Base-by-base conservation (phyloP, 1,140 invertebrate species). In the Elymnias hypermnestra region DNA sequence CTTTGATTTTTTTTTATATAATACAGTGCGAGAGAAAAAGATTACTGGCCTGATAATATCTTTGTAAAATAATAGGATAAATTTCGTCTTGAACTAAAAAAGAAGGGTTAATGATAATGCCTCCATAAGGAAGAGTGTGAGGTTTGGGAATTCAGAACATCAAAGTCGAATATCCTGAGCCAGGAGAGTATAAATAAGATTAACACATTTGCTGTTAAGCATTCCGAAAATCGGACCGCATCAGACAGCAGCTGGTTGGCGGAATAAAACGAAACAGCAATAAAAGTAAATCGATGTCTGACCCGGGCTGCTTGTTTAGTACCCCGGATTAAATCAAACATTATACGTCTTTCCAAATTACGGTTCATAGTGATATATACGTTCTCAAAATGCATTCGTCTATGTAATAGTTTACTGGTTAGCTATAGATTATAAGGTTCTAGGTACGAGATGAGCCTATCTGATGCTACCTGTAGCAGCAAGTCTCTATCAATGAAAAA, bases 271-370 rank as follows among this genome's bases (percentile, higher is more conserved):
- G 70, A 73, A 82, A 79, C 73, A 76, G 75, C 66, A 76, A 82
- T 83, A 72, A 79, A 83, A 79, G 72, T 76, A 78, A 74, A 83
- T 83, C 75, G 76, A 73, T 72, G 62, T 49, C 59, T 63, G 51
- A 59, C 55, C 68, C 53, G 64, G 58, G 53, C 53, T 33, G 57
- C n/a, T n/a, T n/a, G n/a, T 54, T 63, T 68, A 69, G 72, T 66
- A 73, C 71, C 76, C 67, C 67, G 72, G 72, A 77, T 81, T 75
- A 81, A 82, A 79, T 83, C 75, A 79, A 79, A 79, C 70, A 67
- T 81, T 81, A 81, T 79, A 81, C 70, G 76, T 78, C 77, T 79
- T 76, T 78, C 72, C 65, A 79, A 83, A 83, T 79, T 79, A 33
- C 31, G 31, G 31, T 33, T 15, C 13, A 8, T 15, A 15, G 13